Conservation (phyloP, 2,888 invertebrate genomes). For the Argyresthia albistria region DNA sequence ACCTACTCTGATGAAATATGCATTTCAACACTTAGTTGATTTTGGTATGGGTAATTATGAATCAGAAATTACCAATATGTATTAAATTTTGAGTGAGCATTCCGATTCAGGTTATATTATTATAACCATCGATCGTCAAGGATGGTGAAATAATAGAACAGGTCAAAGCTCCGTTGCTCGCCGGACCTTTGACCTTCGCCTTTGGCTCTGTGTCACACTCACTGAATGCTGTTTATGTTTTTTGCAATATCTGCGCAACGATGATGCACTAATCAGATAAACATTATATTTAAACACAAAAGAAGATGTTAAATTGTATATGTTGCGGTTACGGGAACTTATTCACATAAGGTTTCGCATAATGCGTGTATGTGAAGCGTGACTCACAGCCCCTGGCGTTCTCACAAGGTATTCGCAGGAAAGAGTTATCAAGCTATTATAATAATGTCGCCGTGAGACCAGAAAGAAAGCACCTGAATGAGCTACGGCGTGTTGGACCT, state of each 20-base stretch:
- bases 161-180: constrained; percentile 29
- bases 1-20: too few relatives aligned
- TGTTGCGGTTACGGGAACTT: constrained; percentile 1
- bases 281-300: background rate
- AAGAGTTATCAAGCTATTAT: constrained; percentile 52
- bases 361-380: constrained; percentile 33
- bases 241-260: constrained; percentile 1
- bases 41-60: too few relatives aligned
- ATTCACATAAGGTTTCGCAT: constrained; percentile 33
- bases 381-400: constrained; percentile 50
- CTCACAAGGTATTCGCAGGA: constrained; percentile 57
- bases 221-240: constrained; percentile 2
- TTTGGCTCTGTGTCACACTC: constrained; percentile 13
- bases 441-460: constrained; percentile 54
- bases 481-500: constrained; percentile 21
- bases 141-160: constrained; percentile 19
- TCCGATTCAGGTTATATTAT: too few relatives aligned
- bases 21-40: too few relatives aligned
- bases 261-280: background rate
- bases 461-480: constrained; percentile 19
- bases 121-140: background rate
- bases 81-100: too few relatives aligned
- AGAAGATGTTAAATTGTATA: background rate
- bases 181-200: constrained; percentile 31
- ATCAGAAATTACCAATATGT: too few relatives aligned